Conservation (phyloP, 1,140 invertebrate genomes). For the Panagrolaimus sp. region DNA sequence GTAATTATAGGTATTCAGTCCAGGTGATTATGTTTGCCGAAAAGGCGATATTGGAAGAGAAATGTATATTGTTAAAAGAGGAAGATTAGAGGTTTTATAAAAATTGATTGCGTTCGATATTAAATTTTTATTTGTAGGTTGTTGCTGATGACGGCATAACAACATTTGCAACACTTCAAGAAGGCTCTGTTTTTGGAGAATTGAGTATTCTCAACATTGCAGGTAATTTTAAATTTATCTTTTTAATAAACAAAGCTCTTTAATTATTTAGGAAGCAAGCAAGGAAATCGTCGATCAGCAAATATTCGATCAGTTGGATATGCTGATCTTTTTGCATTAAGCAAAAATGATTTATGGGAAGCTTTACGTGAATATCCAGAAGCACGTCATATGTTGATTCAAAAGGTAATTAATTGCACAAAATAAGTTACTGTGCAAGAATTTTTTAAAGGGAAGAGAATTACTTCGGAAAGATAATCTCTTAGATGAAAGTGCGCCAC, state of each 20-base stretch:
- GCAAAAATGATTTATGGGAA: constrained; percentile 63
- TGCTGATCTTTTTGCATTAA: constrained; percentile 60
- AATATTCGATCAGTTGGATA: constrained; percentile 61
- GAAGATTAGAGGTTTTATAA: constrained; percentile 65
- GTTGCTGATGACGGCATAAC: constrained; percentile 47
- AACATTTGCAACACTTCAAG: constrained; percentile 47
- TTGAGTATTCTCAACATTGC: constrained; percentile 56
- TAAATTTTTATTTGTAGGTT: constrained; percentile 23
- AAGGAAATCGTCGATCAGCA: constrained; percentile 61
- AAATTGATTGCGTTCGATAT: neutral
- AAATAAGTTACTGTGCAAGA: neutral
- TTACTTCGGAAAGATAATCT: constrained; percentile 85
- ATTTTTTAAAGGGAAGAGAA: constrained; percentile 68
- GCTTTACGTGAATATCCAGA: constrained; percentile 77
- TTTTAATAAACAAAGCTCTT: neutral
- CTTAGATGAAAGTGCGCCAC: constrained; percentile 72
- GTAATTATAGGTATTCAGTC: constrained; percentile 58
- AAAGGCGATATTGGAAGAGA: constrained; percentile 93
- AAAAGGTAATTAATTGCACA: constrained; percentile 57
- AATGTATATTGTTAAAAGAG: constrained; percentile 90
- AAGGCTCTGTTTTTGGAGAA: constrained; percentile 57
- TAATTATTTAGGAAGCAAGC: constrained; percentile 45
- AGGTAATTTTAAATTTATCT: constrained; percentile 23
- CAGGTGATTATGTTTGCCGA: constrained; percentile 87
- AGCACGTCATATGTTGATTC: constrained; percentile 76